These are phyloP conservation scores for Listrodromus nycthemerus DNA, from an alignment of 2,888 invertebrate species.

Conservation along the genomic window DNA sequence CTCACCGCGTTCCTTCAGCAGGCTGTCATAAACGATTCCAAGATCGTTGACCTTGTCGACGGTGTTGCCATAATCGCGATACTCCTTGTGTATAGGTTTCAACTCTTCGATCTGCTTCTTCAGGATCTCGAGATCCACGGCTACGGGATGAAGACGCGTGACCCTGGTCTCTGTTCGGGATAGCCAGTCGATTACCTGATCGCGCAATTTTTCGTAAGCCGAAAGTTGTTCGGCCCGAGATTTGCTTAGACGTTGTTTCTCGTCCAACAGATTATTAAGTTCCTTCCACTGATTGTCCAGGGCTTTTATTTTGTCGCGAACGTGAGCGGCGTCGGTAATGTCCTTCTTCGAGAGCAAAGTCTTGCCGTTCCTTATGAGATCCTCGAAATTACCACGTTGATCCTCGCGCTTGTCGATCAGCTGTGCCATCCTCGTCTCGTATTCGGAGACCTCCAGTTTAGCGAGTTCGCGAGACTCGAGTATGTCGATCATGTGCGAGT, in stretches of 20 bases:
- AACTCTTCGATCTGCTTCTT: slow-evolving; percentile 94
- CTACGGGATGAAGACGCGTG: slow-evolving; percentile 92
- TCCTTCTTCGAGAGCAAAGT: slow-evolving; percentile 93
- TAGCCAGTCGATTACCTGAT: slow-evolving; percentile 94
- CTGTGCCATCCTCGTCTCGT: slow-evolving; percentile 86
- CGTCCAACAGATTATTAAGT: slow-evolving; percentile 92
- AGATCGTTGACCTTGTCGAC: slow-evolving; percentile 97
- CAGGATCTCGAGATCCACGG: slow-evolving; percentile 94
- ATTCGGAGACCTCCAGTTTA: slow-evolving; percentile 88
- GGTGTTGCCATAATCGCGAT: slow-evolving; percentile 93
- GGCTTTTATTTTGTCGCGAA: slow-evolving; percentile 94
- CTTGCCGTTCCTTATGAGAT: slow-evolving; percentile 92
- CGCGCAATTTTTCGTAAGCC: slow-evolving; percentile 93
- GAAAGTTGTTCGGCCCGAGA: slow-evolving; percentile 94
- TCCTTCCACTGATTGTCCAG: slow-evolving; percentile 96
- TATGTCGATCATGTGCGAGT: slow-evolving; percentile 89
- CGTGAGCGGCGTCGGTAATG: slow-evolving; percentile 93
- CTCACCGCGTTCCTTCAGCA: slow-evolving; percentile 92
- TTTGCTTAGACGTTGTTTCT: slow-evolving; percentile 93
- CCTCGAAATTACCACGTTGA: slow-evolving; percentile 87
- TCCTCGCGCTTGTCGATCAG: slow-evolving; percentile 87
- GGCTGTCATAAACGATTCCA: slow-evolving; percentile 93
- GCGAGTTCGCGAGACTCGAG: slow-evolving; percentile 90
- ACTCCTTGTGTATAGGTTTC: slow-evolving; percentile 94
- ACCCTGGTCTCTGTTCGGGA: slow-evolving; percentile 92